Evolutionary conservation across 2,113 vertebrate genomes (phyloP).

Genomic region (Catharus minimus): DNA sequence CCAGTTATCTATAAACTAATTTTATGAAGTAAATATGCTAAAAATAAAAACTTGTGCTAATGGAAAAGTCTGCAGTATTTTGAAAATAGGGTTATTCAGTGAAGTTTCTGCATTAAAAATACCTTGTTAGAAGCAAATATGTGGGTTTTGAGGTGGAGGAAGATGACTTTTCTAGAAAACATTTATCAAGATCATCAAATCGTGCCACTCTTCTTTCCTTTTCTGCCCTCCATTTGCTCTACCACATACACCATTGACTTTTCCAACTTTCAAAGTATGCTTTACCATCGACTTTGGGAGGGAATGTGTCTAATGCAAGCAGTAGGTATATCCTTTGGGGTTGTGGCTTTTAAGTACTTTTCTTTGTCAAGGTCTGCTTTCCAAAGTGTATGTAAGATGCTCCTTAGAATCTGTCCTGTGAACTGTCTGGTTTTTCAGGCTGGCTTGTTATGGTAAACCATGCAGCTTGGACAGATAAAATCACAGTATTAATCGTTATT

Average conservation of each 20-base stretch:
- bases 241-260: not conserved
- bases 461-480: not conserved
- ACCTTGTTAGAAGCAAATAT: not conserved
- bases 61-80: not conserved
- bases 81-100: not conserved
- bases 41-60: not conserved
- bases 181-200: not conserved
- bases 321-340: not conserved
- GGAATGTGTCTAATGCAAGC: not conserved
- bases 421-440: not conserved
- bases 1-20: not conserved
- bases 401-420: not conserved
- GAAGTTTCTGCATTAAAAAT: not conserved
- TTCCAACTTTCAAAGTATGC: not conserved
- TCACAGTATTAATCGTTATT: not conserved
- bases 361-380: not conserved
- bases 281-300: not conserved
- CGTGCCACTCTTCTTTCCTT: not conserved
- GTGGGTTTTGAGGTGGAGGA: not conserved
- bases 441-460: not conserved
- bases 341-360: not conserved
- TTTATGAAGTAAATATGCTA: not conserved
- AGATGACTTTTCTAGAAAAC: not conserved
- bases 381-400: not conserved
- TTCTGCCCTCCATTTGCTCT: not conserved